Evolutionary conservation across 2,797 vertebrate species (phyloP), one percentile per base, ranked within the genome.

Genomic region (Kryptolebias ocellatus): DNA sequence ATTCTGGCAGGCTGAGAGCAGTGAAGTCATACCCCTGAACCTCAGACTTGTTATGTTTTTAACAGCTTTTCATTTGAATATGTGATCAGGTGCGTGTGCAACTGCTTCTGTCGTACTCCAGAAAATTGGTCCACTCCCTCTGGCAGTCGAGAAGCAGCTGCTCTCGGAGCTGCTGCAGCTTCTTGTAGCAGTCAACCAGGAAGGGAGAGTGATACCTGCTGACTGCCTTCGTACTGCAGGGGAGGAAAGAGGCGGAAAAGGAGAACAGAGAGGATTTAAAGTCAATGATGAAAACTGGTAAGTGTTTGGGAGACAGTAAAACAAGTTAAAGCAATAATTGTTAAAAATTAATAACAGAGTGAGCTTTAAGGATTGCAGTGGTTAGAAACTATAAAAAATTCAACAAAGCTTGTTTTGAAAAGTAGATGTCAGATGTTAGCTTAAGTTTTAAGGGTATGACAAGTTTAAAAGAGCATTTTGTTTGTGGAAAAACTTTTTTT

Each of bases 201-300:
- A 96, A 95, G 20, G 96, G 96, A 74, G 96, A 92, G 85, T 98
- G 97, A 92, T 96, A 99, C 84, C 97, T 96, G 86, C 95, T 92
- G 77, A 98, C 95, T 31, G 94, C 83, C 83, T 97, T 99, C 74
- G 97, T 99, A 80, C 98, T 99, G 78, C 50, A 60, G 29, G 56
- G 52, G 18, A 83, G 55, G 84, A 76, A 84, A 70, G 7, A 45
- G 10, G 16, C 14, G 28, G 15, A 64, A 24, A 9, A 67, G 3
- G 27, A 17, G 59, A 14, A 55, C 24, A 66, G n/a, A 49, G 56
- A 0, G 15, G 5, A 46, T 8, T 55, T 52, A 11, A 73, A 61
- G 9, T 16, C 20, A 52, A 2, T 6, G 29, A 2, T 39, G 28
- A 27, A 15, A 45, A 28, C 0, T 28, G 37, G 1, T 10, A 12